Conservation (phyloP, 2,888 invertebrate genomes). For the Drosophila austrosaltans region DNA sequence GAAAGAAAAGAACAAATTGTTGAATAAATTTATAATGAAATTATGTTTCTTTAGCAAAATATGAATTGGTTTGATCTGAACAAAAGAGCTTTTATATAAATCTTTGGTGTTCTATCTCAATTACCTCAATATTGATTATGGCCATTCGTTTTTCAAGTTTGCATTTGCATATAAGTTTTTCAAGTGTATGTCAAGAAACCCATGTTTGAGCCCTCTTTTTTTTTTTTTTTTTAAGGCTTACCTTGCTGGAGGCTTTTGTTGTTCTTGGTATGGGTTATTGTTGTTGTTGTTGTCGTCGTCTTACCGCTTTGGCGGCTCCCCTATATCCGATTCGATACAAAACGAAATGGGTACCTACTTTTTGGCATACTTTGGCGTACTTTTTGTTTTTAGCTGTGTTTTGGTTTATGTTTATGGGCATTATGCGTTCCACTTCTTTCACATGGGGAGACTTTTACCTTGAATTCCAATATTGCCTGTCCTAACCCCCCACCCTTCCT, state of each 20-base stretch:
- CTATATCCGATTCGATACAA: slow-evolving; percentile 11
- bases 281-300: slow-evolving; percentile 9
- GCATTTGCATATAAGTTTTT: slow-evolving; percentile 4
- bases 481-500: too few relatives aligned
- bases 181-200: slow-evolving; percentile 25
- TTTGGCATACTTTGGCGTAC: slow-evolving; percentile 71
- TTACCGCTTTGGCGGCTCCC: slow-evolving; percentile 21
- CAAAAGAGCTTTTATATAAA: too few relatives aligned
- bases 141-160: too few relatives aligned
- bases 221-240: slow-evolving; percentile 26
- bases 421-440: slow-evolving; percentile 52
- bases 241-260: slow-evolving; percentile 51
- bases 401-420: slow-evolving; percentile 46
- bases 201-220: slow-evolving; percentile 9
- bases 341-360: slow-evolving; percentile 37
- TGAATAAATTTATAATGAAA: too few relatives aligned
- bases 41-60: too few relatives aligned
- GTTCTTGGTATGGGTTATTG: slow-evolving; percentile 18
- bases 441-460: slow-evolving; percentile 30
- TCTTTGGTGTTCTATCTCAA: too few relatives aligned
- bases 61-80: too few relatives aligned
- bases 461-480: slow-evolving; percentile 11
- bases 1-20: too few relatives aligned
- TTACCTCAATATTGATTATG: too few relatives aligned
- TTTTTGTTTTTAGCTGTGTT: slow-evolving; percentile 20